A percentile compares a stretch with the other conserved stretches of the same genome.
phyloP scores from a whole-genome alignment of 2,113 vertebrate genomes.

The Patagioenas fasciata region DNA sequence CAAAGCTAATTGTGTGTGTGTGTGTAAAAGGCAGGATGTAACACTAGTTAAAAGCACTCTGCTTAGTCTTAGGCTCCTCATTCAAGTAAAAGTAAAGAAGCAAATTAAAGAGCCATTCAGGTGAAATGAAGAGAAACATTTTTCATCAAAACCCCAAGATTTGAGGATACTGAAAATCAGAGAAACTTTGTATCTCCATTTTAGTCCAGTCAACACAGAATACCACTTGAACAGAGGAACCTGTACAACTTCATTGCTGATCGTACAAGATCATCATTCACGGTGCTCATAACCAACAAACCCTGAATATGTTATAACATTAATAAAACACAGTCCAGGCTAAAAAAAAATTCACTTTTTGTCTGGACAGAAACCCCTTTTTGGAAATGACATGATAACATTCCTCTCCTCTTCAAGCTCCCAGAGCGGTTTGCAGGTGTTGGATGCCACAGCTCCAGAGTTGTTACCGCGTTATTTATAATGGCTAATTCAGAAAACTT shows the following conservation, averaged over 20 bases:
- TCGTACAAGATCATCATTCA: accelerated
- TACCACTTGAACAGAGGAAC: not conserved
- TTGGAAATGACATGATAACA: not conserved
- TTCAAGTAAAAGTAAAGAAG: not conserved
- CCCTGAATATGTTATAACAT: not conserved
- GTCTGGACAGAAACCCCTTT: not conserved
- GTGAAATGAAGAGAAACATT: not conserved
- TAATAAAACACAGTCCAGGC: not conserved
- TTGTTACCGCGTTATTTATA: not conserved
- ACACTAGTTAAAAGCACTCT: not conserved
- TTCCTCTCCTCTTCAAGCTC: not conserved
- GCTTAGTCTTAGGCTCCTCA: not conserved
- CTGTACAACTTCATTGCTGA: not conserved
- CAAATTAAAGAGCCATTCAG: not conserved
- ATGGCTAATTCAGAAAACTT: not conserved
- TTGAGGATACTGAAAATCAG: not conserved
- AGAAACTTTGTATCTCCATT: not conserved
- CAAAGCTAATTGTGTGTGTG: not conserved
- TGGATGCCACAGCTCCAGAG: not conserved
- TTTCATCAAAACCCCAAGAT: not conserved
- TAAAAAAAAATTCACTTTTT: not conserved
- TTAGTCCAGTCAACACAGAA: not conserved
- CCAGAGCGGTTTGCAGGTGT: not conserved
- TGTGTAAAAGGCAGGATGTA: not conserved
- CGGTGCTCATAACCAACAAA: not conserved